phyloP scores from a whole-genome alignment of 2,113 vertebrate genomes.

The Paramisgurnus dabryanus region DNA sequence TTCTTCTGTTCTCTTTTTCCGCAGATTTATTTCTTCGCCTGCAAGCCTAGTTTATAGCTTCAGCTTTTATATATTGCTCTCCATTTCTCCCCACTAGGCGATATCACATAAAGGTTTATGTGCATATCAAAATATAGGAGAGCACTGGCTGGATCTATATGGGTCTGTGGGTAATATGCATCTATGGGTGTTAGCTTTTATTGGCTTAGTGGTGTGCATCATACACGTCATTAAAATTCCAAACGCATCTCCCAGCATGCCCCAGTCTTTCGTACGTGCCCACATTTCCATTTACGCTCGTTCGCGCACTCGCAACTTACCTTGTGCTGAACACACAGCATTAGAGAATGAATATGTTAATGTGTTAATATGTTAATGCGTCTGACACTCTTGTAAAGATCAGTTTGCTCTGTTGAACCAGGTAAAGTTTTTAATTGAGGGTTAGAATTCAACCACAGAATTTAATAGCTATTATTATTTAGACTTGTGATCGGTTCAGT shows the following conservation, averaged over 20 bases:
- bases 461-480: too few species aligned
- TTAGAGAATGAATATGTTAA: constrained; percentile 18
- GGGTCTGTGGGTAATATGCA: background rate
- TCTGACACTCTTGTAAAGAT: background rate
- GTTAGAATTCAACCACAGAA: too few species aligned
- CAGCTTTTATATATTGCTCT: constrained; percentile 48
- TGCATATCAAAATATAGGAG: background rate
- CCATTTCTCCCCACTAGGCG: constrained; percentile 31
- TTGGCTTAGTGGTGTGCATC: constrained; percentile 41
- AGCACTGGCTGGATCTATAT: constrained; percentile 6
- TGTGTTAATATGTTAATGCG: constrained; percentile 20
- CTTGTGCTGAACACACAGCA: background rate
- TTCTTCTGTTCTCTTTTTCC: constrained; percentile 44
- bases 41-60: constrained; percentile 38
- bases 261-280: constrained; percentile 16
- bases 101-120: constrained; percentile 36
- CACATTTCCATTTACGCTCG: constrained; percentile 40
- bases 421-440: too few species aligned
- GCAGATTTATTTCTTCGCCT: constrained; percentile 33
- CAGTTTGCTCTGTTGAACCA: background rate
- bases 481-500: too few species aligned
- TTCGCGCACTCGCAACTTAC: constrained; percentile 18
- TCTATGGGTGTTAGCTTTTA: constrained; percentile 24
- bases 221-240: constrained; percentile 66
- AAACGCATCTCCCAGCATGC: constrained; percentile 57